Percentiles rank a stretch among this genome's conserved stretches.
Conservation (phyloP, 2,113 vertebrate species). For the Muntiacus muntjak region DNA sequence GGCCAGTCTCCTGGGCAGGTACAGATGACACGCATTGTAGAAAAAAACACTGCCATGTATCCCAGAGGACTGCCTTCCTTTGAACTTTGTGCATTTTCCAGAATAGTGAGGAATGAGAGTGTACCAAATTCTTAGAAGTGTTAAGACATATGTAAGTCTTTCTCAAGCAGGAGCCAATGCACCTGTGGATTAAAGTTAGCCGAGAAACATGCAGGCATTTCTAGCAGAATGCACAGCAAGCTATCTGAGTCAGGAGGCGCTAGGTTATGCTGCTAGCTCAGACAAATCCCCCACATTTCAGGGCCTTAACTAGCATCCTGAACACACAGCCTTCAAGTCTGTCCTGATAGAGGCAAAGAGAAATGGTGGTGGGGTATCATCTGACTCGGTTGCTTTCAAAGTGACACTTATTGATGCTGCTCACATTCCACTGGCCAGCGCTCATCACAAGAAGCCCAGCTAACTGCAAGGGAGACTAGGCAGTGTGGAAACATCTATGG, state of each 20-base stretch:
- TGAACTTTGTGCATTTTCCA: not conserved
- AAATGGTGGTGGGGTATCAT: not conserved
- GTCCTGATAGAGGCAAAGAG: not conserved
- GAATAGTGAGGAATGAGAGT: not conserved
- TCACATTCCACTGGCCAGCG: not conserved
- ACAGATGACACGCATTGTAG: not conserved
- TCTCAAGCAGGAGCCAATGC: not conserved
- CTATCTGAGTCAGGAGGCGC: not conserved
- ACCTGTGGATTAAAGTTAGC: not conserved
- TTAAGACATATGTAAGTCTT: not conserved
- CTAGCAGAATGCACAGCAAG: not conserved
- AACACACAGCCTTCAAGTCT: not conserved
- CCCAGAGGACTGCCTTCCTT: not conserved
- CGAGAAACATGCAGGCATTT: not conserved
- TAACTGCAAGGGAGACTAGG: not conserved
- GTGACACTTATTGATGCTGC: not conserved
- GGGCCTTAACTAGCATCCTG: not conserved
- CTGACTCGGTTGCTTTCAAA: not conserved
- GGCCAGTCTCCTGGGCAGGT: not conserved
- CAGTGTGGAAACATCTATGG: not conserved
- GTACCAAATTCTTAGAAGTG: not conserved
- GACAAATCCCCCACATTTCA: not conserved
- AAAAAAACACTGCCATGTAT: not conserved
- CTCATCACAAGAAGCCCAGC: not conserved
- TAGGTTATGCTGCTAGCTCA: not conserved